Evolutionary conservation across 2,113 vertebrate species (phyloP).

Genomic region (Lagopus muta): DNA sequence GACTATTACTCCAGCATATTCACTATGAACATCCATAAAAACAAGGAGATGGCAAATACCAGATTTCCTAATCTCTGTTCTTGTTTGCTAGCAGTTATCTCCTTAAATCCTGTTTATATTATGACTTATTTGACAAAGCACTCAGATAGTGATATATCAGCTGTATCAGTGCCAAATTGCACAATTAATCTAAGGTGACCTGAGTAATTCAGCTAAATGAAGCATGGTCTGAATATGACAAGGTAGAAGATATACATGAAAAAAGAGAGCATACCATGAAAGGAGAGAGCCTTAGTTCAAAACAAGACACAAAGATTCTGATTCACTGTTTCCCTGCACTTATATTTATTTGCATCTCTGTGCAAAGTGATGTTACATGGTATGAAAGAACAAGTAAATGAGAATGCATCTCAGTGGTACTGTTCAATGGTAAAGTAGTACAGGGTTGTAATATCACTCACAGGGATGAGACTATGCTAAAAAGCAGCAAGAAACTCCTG

Average conservation of each 20-base stretch:
- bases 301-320: neutral
- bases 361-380: neutral
- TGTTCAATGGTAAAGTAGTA: conserved; percentile 2
- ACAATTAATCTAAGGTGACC: conserved; percentile 66
- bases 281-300: neutral
- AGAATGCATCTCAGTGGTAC: neutral
- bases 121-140: conserved; percentile 16
- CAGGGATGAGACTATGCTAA: neutral
- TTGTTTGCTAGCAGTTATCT: neutral
- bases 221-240: conserved; percentile 46
- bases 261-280: neutral
- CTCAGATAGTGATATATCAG: neutral
- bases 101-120: neutral
- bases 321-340: neutral
- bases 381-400: conserved; percentile 3
- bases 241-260: neutral
- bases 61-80: conserved; percentile 8
- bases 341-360: conserved; percentile 38
- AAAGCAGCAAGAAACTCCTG: neutral
- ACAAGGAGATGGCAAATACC: neutral
- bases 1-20: neutral
- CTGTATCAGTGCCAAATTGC: conserved; percentile 24
- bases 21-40: conserved; percentile 7
- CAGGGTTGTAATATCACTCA: conserved; percentile 20
- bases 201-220: conserved; percentile 63